These are phyloP conservation scores for Chymomyza caudatula DNA, from an alignment of 2,888 invertebrate genomes.

Conservation along the genomic window DNA sequence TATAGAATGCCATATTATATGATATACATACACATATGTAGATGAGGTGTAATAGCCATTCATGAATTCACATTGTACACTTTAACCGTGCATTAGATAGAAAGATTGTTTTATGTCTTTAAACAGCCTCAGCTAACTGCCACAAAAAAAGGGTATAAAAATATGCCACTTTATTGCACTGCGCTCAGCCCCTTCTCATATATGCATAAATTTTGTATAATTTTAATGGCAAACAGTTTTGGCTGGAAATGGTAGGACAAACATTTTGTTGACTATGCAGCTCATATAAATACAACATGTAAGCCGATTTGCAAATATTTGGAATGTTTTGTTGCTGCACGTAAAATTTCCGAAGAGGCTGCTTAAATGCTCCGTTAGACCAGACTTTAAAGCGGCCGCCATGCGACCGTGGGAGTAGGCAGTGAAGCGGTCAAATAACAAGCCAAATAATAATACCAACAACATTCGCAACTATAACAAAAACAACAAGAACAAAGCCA, in stretches of 20 bases:
- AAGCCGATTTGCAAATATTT: conserved; percentile 66
- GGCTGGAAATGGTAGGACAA: no score
- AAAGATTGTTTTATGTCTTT: conserved; percentile 15
- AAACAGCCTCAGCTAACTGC: conserved; percentile 4
- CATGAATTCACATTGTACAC: not conserved
- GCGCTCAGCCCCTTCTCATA: not conserved
- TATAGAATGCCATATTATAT: no score
- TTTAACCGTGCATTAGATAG: not conserved
- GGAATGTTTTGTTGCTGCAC: not conserved
- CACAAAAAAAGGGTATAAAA: no score
- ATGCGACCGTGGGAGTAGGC: not conserved
- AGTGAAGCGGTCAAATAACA: not conserved
- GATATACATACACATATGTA: not conserved
- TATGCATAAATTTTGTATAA: conserved; percentile 53
- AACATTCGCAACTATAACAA: not conserved
- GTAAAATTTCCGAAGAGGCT: not conserved
- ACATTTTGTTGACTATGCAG: conserved; percentile 68
- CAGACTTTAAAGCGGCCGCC: not conserved
- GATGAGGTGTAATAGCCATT: not conserved
- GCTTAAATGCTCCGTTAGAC: conserved; percentile 47
- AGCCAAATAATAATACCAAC: conserved; percentile 1
- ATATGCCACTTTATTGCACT: conserved; percentile 35
- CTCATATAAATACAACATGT: conserved; percentile 68
- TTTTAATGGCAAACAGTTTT: conserved; percentile 62
- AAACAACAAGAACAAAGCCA: not conserved